Evolutionary conservation across 2,888 invertebrate genomes (phyloP).

Genomic region (Galeopsomyia nigrocyanea): DNA sequence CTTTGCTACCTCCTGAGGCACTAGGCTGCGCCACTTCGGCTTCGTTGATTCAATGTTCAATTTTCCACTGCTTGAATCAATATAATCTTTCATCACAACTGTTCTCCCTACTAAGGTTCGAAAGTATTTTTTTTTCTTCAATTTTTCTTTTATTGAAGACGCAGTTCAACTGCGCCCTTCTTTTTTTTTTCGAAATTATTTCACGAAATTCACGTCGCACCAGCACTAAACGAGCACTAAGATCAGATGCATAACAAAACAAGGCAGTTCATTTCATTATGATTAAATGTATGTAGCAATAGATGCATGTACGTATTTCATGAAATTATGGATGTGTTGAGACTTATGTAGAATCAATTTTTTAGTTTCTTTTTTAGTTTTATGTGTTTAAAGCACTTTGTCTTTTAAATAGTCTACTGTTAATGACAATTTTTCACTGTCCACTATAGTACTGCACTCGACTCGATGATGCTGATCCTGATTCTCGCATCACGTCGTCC

Average conservation of each 20-base stretch:
- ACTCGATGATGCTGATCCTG: slow-evolving; percentile 68
- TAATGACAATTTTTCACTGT: slow-evolving; percentile 63
- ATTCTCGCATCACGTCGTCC: slow-evolving; percentile 76
- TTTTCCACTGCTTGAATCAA: slow-evolving; percentile 44
- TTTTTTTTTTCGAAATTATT: slow-evolving; percentile 34
- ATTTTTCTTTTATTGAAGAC: slow-evolving; percentile 30
- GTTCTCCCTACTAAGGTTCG: slow-evolving; percentile 20
- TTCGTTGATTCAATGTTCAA: slow-evolving; percentile 49
- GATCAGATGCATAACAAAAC: slow-evolving; percentile 45
- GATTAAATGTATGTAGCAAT: slow-evolving; percentile 40
- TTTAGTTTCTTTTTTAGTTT: slow-evolving; percentile 26
- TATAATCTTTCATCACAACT: slow-evolving; percentile 34
- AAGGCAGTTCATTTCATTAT: slow-evolving; percentile 46
- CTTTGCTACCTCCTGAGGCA: slow-evolving; percentile 53
- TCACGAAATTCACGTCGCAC: slow-evolving; percentile 44
- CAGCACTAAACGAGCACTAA: slow-evolving; percentile 48
- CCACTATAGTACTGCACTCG: slow-evolving; percentile 75
- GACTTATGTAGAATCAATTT: slow-evolving; percentile 1
- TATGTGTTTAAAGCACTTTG: slow-evolving; percentile 46
- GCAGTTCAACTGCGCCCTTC: slow-evolving; percentile 48
- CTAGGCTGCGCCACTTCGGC: slow-evolving; percentile 51
- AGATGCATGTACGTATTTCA: slow-evolving; percentile 25
- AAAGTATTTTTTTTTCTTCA: not conserved
- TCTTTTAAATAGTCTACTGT: slow-evolving; percentile 39
- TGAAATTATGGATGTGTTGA: slow-evolving; percentile 13